These are phyloP conservation scores for Ormyrus labotus DNA, from an alignment of 2,888 invertebrate species.

Conservation along the genomic window DNA sequence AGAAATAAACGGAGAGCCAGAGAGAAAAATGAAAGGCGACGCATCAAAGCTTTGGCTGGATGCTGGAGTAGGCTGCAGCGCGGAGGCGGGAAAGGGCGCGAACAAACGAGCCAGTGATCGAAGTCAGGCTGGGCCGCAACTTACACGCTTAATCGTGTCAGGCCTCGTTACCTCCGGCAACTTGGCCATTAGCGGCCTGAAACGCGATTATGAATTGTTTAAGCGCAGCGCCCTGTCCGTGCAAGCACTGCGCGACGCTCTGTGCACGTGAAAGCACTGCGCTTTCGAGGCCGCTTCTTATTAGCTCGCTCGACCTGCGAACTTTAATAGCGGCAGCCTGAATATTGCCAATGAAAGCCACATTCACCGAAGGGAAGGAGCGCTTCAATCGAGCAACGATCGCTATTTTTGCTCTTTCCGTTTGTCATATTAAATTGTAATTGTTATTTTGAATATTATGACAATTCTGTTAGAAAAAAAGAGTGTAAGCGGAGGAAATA, in stretches of 20 bases:
- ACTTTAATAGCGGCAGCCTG: neutral
- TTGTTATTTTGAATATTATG: too few species aligned
- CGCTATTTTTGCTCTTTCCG: too few species aligned
- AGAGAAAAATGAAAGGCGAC: neutral
- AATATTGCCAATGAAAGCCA: constrained; percentile 1
- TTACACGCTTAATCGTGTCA: constrained; percentile 21
- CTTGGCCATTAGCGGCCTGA: constrained; percentile 19
- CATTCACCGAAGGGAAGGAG: neutral
- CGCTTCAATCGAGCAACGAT: too few species aligned
- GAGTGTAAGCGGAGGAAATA: too few species aligned
- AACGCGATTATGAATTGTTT: constrained; percentile 27
- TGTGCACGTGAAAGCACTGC: neutral
- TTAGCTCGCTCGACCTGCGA: neutral
- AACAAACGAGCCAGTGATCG: constrained; percentile 8
- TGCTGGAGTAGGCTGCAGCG: neutral
- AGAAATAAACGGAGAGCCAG: too few species aligned
- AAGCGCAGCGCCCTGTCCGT: neutral
- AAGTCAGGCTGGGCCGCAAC: constrained; percentile 11
- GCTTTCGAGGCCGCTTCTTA: constrained; percentile 12
- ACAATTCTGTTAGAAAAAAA: too few species aligned
- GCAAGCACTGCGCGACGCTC: neutral
- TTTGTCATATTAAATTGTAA: too few species aligned
- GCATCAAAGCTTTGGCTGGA: neutral
- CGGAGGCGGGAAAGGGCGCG: neutral
- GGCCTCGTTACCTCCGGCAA: constrained; percentile 6